Evolutionary conservation across 2,113 vertebrate genomes (phyloP).

Genomic region (Setophaga petechia): DNA sequence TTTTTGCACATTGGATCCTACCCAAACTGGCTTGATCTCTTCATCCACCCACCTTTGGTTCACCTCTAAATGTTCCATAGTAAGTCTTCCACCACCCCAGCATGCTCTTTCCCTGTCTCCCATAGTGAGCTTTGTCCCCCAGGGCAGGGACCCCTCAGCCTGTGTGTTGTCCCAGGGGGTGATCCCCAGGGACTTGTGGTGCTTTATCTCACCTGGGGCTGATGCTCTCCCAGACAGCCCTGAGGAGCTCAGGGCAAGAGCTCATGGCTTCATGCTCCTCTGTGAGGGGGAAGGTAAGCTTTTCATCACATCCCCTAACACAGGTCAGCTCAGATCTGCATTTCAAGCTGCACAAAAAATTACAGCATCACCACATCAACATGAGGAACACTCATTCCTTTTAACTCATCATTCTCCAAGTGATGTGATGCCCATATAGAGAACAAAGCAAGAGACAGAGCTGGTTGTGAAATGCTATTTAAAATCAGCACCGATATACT

Average conservation of each 20-base stretch:
- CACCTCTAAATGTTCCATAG: background rate
- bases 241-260: background rate
- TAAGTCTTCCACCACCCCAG: background rate
- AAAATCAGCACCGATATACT: background rate
- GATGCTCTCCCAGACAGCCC: background rate
- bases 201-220: background rate
- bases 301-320: background rate
- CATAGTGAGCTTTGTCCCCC: too few species aligned
- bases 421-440: background rate
- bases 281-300: background rate
- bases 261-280: accelerated
- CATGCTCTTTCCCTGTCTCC: background rate
- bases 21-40: background rate
- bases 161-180: accelerated
- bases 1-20: background rate
- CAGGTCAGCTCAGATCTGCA: background rate
- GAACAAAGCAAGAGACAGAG: background rate
- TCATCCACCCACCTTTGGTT: background rate
- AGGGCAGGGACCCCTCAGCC: background rate
- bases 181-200: accelerated
- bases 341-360: background rate
- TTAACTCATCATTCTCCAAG: background rate
- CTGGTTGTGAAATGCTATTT: background rate
- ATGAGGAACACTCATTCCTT: background rate
- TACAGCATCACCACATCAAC: background rate